Evolutionary conservation across 2,113 vertebrate genomes (phyloP).

Genomic region (Myanophis thanlyinensis): DNA sequence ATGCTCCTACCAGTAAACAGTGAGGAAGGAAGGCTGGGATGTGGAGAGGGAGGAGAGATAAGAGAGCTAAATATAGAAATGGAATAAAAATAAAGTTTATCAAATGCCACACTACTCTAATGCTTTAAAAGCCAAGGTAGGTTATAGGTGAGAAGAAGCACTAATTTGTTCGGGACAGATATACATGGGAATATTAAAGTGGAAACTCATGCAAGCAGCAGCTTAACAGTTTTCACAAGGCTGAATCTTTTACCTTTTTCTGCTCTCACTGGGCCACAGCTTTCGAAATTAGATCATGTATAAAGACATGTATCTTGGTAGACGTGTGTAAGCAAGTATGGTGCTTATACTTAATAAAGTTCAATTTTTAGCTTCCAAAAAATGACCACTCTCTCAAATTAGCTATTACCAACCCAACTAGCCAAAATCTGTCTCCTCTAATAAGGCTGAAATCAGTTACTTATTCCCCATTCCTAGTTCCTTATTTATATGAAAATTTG

Average conservation of each 20-base stretch:
- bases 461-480: not conserved
- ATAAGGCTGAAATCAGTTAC: not conserved
- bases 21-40: conserved; percentile 55
- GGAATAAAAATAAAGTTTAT: conserved; percentile 71
- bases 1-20: conserved; percentile 51
- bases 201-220: not conserved
- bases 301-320: not conserved
- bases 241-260: not conserved
- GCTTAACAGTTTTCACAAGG: not conserved
- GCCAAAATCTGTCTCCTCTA: not conserved
- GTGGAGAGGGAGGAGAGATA: conserved; percentile 23
- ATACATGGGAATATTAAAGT: not conserved
- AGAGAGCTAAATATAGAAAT: conserved; percentile 71
- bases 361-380: not conserved
- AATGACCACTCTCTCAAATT: not conserved
- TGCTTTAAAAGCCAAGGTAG: not conserved
- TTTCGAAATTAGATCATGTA: not conserved
- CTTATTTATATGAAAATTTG: not conserved
- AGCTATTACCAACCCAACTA: not conserved
- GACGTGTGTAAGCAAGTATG: not conserved
- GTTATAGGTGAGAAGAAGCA: not conserved
- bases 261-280: not conserved
- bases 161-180: not conserved
- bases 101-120: conserved; percentile 24
- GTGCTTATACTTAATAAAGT: not conserved